Conservation (phyloP, 2,888 invertebrate species). For the Epicampocera succincta region DNA sequence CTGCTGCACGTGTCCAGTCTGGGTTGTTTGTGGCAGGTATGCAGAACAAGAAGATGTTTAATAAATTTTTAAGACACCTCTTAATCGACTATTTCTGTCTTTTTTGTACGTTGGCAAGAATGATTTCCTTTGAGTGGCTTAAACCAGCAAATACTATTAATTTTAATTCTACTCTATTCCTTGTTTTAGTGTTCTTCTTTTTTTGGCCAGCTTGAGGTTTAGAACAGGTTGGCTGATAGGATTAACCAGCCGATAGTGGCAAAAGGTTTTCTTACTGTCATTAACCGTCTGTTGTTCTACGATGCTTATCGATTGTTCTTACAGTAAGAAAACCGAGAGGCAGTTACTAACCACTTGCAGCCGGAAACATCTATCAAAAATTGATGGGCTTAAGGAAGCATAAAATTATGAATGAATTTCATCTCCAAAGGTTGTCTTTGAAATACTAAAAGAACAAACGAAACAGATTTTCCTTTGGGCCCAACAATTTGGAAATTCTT, state of each 20-base stretch:
- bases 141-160: constrained; percentile 35
- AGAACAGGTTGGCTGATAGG: constrained; percentile 52
- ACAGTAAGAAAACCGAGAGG: constrained; percentile 11
- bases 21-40: not conserved
- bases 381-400: constrained; percentile 62
- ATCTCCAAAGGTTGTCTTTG: not conserved
- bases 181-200: not conserved
- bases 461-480: not conserved
- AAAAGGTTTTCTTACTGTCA: constrained; percentile 51
- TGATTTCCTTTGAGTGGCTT: constrained; percentile 12
- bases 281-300: constrained; percentile 65
- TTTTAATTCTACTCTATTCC: not conserved
- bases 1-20: constrained; percentile 20
- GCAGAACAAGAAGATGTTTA: constrained; percentile 39
- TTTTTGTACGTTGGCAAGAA: not conserved
- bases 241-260: constrained; percentile 62
- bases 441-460: not conserved
- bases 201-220: constrained; percentile 16
- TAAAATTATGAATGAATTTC: constrained; percentile 52
- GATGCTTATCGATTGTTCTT: constrained; percentile 55
- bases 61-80: constrained; percentile 53
- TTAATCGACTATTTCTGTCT: constrained; percentile 44
- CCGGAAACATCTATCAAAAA: constrained; percentile 66
- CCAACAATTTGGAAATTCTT: not conserved
- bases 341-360: constrained; percentile 20